Base-by-base conservation (phyloP, 2,113 vertebrate species). In the Burhinus bistriatus region DNA sequence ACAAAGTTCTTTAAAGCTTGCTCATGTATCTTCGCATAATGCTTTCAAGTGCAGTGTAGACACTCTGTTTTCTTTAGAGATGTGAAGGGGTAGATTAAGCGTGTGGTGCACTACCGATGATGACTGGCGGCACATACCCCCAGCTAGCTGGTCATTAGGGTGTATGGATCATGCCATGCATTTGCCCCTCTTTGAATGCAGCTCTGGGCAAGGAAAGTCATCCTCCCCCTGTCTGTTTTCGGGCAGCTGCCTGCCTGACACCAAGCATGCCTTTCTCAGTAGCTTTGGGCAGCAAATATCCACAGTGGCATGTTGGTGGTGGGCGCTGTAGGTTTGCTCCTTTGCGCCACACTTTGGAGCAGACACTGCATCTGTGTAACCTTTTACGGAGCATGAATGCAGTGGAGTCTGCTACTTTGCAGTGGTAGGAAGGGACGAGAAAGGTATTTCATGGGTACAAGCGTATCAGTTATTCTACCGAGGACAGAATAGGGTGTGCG, bases 191-290 rank as follows among this genome's bases (percentile, higher is more conserved):
- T 71, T 70, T 32, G 5, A 66, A 70, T 61, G 62, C 23, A 26
- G 57, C 72, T 52, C 15, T 64, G 26, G 27, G 12, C 57, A 77
- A 62, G 44, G 34, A 54, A 49, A 76, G 9, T 25, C 42, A 71
- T 59, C 17, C 2, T 11, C 7, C 2, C 5, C 13, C 30, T 5
- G 0, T 9, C 34, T 16, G 34, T 59, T 59, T 59, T 59, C 58
- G 36, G 58, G n/a, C 58, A 59, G 34, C 36, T 83, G 40, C 77
- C 81, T 59, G 54, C 21, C n/a, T 89, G 32, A 8, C 51, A 51
- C 66, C 22, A 26, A 15, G 12, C 11, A 9, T 1, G 5, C 8
- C 27, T 19, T 71, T 55, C 49, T 71, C 69, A 21, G 66, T 3
- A 40, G 65, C 44, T 83, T 34, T 89, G 61, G 61, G 51, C 38